Base-by-base conservation (phyloP, 92 coral and sea anemone species). In the Pocillopora meandrina region DNA sequence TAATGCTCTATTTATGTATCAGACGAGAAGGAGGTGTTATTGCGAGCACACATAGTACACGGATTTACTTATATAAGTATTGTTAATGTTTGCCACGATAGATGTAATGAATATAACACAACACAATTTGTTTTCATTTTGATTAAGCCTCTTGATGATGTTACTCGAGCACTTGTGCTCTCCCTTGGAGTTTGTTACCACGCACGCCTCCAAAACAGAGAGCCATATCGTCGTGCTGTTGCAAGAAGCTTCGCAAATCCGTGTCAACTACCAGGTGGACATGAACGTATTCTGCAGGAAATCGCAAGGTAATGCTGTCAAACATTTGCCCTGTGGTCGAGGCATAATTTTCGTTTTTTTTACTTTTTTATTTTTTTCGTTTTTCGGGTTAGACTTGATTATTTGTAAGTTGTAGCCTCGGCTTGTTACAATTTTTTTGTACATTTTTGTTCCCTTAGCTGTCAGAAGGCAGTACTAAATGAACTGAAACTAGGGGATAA, bases 101-200 rank as follows among this genome's bases (percentile, higher is more conserved):
- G 52, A 42, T 42, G 52, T 42, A 42, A 42, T 42, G 52, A 42
- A 16, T 73, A 15, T 21, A 14, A 19, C 77, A 10, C 23, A 49
- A 73, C 3, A 33, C 71, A 11, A 17, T 12, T 66, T 1, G 52
- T 77, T 62, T 2, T 16, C 26, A 31, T 55, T 58, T 21, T 21
- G 47, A 21, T 72, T 9, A 82, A 95, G 98, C 76, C 81, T 11
- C 71, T 95, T 64, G 88, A 90, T 69, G 77, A 74, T 14, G 84
- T 95, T 64, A 89, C 91, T 2, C 87, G 93, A 57, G 93, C 98
- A 12, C 88, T 95, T 19, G 93, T 95, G 55, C 92, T 95, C 35
- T 85, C 94, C 26, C 79, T 92, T 82, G 96, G 98, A 8, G 98
- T 95, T 35, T 95, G 98, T 74, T 95, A 93, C 72, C 92, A 90